Evolutionary conservation across 2,888 invertebrate species (phyloP), one percentile per base, ranked within the genome.

Genomic region (Morpho achilles): DNA sequence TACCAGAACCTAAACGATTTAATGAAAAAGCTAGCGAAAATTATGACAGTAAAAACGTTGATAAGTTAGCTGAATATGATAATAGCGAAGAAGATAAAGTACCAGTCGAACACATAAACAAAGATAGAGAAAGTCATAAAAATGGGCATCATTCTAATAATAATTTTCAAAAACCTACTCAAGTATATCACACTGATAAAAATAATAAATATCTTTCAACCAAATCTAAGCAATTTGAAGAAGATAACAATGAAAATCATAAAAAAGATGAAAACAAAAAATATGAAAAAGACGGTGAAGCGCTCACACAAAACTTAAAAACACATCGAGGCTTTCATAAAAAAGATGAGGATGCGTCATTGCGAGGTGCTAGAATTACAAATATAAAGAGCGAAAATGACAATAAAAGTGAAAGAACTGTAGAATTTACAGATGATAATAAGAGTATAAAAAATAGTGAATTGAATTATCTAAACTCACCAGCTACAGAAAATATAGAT

Each of bases 91-190:
- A 54, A 7, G 42, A 22, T 10, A 10, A 39, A 7, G 44, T 45
- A 23, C 54, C 22, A 41, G 52, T 48, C 8, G 55, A 60, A 53
- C 22, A 69, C 45, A 69, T 63, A 56, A 64, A 56, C 50, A 61
- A 64, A 59, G 63, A 46, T 49, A 53, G 53, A 52, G 48, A 59
- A 39, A 32, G 2, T 5, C 22, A 22, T 47, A 39, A 53, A 41
- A 40, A 16, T 47, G 22, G 16, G 10, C 32, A 53, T 41, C 16
- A 32, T 32, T 32, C n/a, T 22, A 22, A 9, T 6, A 16, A 41
- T 41, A 9, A 40, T 32, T 22, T 16, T 16, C 43, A 39, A 43
- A 39, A 8, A 42, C 56, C 10, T 50, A 45, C 41, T 45, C 44
- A 50, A 39, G 8, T 44, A 49, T 56, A 56, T 16, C 1, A 50